Percentiles rank a stretch among this genome's conserved stretches.
These are phyloP conservation scores for Sturnus vulgaris DNA, from an alignment of 2,113 vertebrate species.

Conservation along the genomic window DNA sequence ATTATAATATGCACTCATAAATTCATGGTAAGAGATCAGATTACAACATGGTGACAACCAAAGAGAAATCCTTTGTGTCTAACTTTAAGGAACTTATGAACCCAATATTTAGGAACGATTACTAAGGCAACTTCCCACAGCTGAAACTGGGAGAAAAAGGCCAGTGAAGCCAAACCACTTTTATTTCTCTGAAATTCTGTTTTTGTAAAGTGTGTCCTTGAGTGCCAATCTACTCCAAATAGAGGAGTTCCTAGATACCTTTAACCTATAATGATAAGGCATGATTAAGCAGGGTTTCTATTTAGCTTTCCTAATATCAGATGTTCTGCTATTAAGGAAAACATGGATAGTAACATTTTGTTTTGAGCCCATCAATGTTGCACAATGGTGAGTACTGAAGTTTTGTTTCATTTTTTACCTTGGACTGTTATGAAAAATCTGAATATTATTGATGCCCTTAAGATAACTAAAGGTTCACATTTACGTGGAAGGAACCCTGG, in stretches of 20 bases:
- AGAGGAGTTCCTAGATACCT: neutral
- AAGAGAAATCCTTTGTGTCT: neutral
- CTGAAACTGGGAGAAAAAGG: neutral
- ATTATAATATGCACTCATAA: neutral
- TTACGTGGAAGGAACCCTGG: neutral
- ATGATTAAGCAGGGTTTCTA: neutral
- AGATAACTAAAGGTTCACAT: neutral
- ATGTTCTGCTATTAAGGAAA: neutral
- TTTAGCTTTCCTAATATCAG: neutral
- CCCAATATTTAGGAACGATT: neutral
- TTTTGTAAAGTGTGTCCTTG: neutral
- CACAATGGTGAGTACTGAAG: neutral
- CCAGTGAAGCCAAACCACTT: neutral
- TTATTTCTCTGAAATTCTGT: neutral
- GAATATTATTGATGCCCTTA: neutral
- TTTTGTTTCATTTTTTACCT: neutral
- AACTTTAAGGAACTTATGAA: neutral
- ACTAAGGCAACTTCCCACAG: neutral
- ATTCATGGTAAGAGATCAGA: neutral
- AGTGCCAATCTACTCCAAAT: neutral
- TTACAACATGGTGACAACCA: neutral
- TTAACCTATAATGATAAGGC: neutral
- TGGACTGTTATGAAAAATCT: neutral
- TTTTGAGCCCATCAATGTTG: neutral
- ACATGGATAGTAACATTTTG: neutral